Evolutionary conservation across 2,888 invertebrate genomes (phyloP).

Genomic region (Watsonalla cultraria): DNA sequence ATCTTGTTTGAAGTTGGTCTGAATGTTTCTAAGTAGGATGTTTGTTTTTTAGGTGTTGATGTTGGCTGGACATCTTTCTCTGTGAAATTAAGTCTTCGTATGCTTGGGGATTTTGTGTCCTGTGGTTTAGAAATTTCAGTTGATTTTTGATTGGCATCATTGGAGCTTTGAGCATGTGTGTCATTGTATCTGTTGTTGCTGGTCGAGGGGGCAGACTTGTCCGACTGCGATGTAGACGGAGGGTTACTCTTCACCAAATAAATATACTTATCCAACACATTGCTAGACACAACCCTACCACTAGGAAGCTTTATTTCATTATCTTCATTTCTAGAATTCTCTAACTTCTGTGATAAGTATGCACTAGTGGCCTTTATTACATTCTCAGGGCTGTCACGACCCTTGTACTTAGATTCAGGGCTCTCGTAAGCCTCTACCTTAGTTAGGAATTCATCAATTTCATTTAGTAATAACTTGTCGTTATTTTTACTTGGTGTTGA

Average conservation of each 20-base stretch:
- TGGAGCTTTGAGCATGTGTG: constrained; percentile 7
- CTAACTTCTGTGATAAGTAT: constrained; percentile 58
- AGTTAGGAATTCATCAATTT: constrained; percentile 71
- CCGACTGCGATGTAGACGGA: constrained; percentile 24
- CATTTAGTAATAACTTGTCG: constrained; percentile 63
- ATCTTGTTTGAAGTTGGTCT: constrained; percentile 66
- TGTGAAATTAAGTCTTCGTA: constrained; percentile 54
- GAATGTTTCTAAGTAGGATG: constrained; percentile 43
- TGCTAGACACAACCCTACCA: constrained; percentile 50
- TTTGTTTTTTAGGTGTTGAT: constrained; percentile 60
- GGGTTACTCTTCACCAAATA: constrained; percentile 61
- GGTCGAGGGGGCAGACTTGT: constrained; percentile 19
- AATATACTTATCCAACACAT: constrained; percentile 66
- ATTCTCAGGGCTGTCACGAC: constrained; percentile 48
- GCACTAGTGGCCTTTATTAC: constrained; percentile 65
- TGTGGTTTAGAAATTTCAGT: constrained; percentile 16
- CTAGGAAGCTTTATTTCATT: constrained; percentile 55
- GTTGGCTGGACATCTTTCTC: constrained; percentile 67
- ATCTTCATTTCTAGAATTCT: constrained; percentile 30
- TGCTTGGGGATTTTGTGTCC: constrained; percentile 47
- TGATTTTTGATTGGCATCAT: constrained; percentile 18
- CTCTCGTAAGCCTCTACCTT: constrained; percentile 68
- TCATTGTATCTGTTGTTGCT: constrained; percentile 22
- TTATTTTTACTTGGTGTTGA: constrained; percentile 69
- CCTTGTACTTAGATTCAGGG: constrained; percentile 51